phyloP scores from a whole-genome alignment of 2,113 vertebrate genomes.

The Martes martes region DNA sequence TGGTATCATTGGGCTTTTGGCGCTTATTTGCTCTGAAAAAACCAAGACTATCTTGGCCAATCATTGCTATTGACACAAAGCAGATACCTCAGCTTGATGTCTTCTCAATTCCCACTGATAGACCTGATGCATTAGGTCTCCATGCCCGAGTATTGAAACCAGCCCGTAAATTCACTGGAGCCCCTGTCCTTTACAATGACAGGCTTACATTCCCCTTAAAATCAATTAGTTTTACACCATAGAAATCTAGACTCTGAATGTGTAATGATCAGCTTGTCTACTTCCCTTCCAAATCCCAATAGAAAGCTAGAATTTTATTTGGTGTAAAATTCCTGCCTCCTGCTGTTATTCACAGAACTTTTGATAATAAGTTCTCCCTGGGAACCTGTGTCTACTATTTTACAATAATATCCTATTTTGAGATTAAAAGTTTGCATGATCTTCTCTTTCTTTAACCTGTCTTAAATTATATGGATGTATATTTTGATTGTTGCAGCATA shows the following conservation, averaged over 20 bases:
- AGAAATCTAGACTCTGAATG: background rate
- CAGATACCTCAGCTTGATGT: background rate
- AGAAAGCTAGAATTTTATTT: background rate
- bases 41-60: background rate
- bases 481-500: background rate
- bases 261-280: background rate
- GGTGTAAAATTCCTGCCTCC: background rate
- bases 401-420: background rate
- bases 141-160: background rate
- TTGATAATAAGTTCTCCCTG: background rate
- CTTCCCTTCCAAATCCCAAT: background rate
- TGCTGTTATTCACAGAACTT: background rate
- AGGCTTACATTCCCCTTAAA: background rate
- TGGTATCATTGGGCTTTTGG: background rate
- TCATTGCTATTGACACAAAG: background rate
- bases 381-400: background rate
- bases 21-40: background rate
- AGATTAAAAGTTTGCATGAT: background rate
- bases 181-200: background rate
- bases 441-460: background rate
- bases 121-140: background rate
- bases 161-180: background rate
- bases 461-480: background rate
- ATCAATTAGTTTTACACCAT: constrained; percentile 10
- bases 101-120: constrained; percentile 21